Evolutionary conservation across 2,797 vertebrate species (phyloP).

Genomic region (Enteromius mattozi): DNA sequence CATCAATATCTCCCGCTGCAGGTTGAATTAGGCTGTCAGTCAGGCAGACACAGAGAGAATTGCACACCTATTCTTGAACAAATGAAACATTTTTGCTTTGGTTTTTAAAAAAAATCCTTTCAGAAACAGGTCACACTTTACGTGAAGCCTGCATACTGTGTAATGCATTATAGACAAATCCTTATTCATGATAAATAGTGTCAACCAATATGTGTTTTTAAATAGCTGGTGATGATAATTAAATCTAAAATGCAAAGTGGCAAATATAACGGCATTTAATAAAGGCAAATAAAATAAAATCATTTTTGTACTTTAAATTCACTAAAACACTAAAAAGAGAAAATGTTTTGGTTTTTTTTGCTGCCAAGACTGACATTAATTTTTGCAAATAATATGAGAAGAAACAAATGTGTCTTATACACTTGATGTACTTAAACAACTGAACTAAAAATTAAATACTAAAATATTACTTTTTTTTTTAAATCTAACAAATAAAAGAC

Average conservation of each 20-base stretch:
- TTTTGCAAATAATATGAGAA: not conserved
- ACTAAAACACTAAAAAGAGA: not conserved
- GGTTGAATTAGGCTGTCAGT: constrained; percentile 36
- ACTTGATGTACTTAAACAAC: not conserved
- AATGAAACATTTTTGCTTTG: not conserved
- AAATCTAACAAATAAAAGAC: not conserved
- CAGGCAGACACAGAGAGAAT: not conserved
- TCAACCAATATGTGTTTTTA: not conserved
- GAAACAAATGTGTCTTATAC: not conserved
- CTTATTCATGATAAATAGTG: not conserved
- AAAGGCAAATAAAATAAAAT: not conserved
- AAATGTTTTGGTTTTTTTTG: too few relatives aligned
- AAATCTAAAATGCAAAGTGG: not conserved
- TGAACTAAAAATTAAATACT: not conserved
- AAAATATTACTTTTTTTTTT: not conserved
- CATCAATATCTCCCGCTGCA: constrained; percentile 19
- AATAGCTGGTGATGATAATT: not conserved
- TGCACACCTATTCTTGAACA: not conserved
- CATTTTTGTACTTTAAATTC: not conserved
- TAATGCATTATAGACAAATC: not conserved
- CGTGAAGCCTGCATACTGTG: not conserved
- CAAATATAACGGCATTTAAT: not conserved
- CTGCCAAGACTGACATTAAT: not conserved
- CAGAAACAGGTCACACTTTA: not conserved
- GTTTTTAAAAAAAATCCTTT: not conserved